These are phyloP conservation scores for Andrena flavipes DNA, from an alignment of 2,888 invertebrate species.

Conservation along the genomic window DNA sequence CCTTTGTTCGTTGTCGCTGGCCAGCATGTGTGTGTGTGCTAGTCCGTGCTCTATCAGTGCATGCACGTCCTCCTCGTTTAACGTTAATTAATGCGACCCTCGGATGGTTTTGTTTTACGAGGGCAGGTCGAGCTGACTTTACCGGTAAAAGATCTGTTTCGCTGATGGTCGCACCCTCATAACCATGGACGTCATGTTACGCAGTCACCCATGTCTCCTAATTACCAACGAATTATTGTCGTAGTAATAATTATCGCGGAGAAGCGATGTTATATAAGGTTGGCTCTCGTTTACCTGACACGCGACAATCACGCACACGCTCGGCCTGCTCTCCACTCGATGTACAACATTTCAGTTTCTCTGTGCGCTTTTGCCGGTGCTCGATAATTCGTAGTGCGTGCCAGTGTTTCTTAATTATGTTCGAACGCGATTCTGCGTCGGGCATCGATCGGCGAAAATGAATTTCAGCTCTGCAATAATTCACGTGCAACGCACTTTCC, in stretches of 20 bases:
- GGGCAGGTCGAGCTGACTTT: constrained; percentile 52
- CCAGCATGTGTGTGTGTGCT: constrained; percentile 2
- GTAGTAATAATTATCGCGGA: constrained; percentile 5
- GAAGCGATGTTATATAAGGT: not conserved
- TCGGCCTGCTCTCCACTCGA: constrained; percentile 11
- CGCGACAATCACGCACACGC: not conserved
- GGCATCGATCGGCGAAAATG: too few species aligned
- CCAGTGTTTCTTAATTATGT: not conserved
- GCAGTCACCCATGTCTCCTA: constrained; percentile 29
- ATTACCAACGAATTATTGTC: constrained; percentile 31
- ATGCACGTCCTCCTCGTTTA: constrained; percentile 53
- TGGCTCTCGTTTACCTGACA: not conserved
- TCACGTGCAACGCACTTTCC: too few species aligned
- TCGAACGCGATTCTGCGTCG: too few species aligned
- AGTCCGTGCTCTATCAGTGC: constrained; percentile 57
- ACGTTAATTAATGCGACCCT: constrained; percentile 52
- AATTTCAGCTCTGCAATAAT: too few species aligned
- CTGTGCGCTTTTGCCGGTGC: not conserved
- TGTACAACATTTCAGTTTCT: not conserved
- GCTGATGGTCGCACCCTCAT: constrained; percentile 40
- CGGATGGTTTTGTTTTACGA: constrained; percentile 53
- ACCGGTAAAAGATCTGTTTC: constrained; percentile 29
- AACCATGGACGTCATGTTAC: not conserved
- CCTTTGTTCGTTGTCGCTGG: not conserved
- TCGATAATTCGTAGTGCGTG: constrained; percentile 12